Evolutionary conservation across 2,888 invertebrate genomes (phyloP).

Genomic region (Andrena dorsata): DNA sequence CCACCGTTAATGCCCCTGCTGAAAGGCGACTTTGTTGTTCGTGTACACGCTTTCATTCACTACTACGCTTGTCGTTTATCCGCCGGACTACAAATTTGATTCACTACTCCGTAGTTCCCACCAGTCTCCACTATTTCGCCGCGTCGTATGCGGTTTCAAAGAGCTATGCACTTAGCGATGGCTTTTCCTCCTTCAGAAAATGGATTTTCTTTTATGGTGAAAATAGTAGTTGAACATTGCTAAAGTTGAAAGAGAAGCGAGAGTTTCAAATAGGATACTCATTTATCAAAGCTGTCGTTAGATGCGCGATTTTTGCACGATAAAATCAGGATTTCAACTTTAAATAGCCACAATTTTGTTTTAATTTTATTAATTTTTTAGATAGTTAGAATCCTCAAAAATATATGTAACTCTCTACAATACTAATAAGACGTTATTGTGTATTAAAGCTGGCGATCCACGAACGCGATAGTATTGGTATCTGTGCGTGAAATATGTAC

Average conservation of each 20-base stretch:
- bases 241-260: too few species aligned
- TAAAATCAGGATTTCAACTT: too few species aligned
- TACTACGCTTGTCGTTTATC: conserved; percentile 10
- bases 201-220: conserved; percentile 22
- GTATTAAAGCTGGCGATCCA: conserved; percentile 32
- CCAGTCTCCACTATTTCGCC: not conserved
- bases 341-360: too few species aligned
- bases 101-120: conserved; percentile 15
- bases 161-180: too few species aligned
- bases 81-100: conserved; percentile 29
- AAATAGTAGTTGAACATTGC: not conserved
- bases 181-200: not conserved
- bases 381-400: too few species aligned
- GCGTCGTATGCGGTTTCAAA: not conserved
- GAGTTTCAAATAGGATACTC: too few species aligned
- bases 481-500: conserved; percentile 32
- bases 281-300: too few species aligned
- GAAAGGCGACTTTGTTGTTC: conserved; percentile 8
- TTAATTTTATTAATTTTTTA: too few species aligned
- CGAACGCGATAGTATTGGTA: conserved; percentile 13
- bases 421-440: not conserved
- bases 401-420: too few species aligned
- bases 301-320: too few species aligned
- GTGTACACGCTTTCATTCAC: conserved; percentile 22
- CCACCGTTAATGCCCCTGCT: conserved; percentile 23